A percentile compares a stretch with the other conserved stretches of the same genome.
phyloP scores from a whole-genome alignment of 2,113 vertebrate species.

The Tenrec ecaudatus region DNA sequence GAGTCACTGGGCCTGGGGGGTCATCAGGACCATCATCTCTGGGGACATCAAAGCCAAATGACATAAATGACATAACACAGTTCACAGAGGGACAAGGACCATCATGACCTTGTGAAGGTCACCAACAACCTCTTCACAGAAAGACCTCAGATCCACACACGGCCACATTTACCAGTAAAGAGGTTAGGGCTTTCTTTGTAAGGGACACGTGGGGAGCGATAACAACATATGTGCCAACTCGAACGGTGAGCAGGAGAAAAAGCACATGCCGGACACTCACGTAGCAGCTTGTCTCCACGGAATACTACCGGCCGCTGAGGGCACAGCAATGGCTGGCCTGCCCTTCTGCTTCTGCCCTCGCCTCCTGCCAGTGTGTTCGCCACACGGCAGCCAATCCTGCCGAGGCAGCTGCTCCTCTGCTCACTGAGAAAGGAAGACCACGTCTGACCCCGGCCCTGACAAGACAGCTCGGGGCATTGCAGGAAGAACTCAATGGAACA shows the following conservation, averaged over 20 bases:
- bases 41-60: too few species aligned
- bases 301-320: background rate
- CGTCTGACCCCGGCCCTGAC: background rate
- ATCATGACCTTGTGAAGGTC: background rate
- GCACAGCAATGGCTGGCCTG: background rate
- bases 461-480: background rate
- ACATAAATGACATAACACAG: too few species aligned
- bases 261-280: background rate
- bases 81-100: background rate
- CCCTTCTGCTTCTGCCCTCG: background rate
- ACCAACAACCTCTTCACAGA: background rate
- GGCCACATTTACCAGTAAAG: background rate
- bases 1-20: too few species aligned
- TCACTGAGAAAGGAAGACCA: background rate
- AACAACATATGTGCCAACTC: background rate
- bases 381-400: background rate
- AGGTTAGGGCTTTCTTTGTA: background rate
- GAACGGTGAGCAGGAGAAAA: background rate
- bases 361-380: background rate
- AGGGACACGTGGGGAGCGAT: background rate
- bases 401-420: background rate
- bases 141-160: background rate
- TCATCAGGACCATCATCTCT: too few species aligned
- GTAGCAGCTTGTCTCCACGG: background rate
- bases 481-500: background rate